Conservation (phyloP, 2,888 invertebrate genomes). For the Icerya purchasi region DNA sequence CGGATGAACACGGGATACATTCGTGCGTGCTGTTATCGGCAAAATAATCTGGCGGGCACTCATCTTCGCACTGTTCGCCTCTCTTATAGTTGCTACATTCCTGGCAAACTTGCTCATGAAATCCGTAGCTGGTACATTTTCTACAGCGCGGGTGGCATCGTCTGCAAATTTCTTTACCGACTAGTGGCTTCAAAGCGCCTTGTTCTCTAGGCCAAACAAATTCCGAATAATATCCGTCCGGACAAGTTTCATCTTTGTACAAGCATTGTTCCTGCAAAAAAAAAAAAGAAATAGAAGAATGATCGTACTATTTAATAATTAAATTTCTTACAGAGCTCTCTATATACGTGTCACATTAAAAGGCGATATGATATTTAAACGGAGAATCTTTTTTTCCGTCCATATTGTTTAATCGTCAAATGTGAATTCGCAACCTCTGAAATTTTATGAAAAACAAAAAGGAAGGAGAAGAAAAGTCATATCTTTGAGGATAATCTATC, state of each 20-base stretch:
- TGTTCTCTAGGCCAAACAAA: slow-evolving; percentile 56
- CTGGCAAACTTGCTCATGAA: slow-evolving; percentile 64
- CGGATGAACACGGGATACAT: slow-evolving; percentile 36
- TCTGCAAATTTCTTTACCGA: slow-evolving; percentile 69
- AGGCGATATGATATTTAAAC: too few species aligned
- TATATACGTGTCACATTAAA: too few species aligned
- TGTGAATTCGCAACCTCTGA: too few species aligned
- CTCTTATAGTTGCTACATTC: slow-evolving; percentile 68
- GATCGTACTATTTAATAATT: too few species aligned
- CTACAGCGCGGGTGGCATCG: slow-evolving; percentile 78
- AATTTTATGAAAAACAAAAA: too few species aligned
- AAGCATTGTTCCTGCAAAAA: slow-evolving; percentile 42
- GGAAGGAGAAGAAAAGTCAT: too few species aligned
- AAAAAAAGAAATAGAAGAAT: too few species aligned
- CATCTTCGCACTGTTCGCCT: slow-evolving; percentile 75
- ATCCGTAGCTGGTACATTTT: slow-evolving; percentile 70
- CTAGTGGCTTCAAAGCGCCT: slow-evolving; percentile 46
- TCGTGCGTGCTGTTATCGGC: slow-evolving; percentile 47
- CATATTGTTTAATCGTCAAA: too few species aligned
- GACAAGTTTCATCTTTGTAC: slow-evolving; percentile 59
- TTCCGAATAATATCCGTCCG: slow-evolving; percentile 61
- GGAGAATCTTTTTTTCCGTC: too few species aligned
- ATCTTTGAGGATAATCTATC: too few species aligned
- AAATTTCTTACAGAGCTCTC: too few species aligned
- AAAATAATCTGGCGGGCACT: slow-evolving; percentile 64